Base-by-base conservation (phyloP, 2,797 vertebrate genomes). In the Eospalax fontanierii region DNA sequence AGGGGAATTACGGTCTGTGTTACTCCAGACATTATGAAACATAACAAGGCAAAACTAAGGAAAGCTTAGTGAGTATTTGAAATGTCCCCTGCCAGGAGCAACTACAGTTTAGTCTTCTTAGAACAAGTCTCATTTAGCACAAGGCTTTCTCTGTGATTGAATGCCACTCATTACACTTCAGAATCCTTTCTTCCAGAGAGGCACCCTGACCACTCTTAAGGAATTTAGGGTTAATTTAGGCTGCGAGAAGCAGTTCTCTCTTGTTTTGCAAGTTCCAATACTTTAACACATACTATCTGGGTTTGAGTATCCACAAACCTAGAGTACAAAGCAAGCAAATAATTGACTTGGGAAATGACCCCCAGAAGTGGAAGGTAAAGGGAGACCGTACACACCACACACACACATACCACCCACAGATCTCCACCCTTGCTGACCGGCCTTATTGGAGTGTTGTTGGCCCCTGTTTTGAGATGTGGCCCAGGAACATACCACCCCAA, bases 41-140 rank as follows among this genome's bases (percentile, higher is more conserved):
- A 89, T 89, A 91, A 96, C 10, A 14, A 92, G 93, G 89, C 95
- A 97, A 96, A 96, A 94, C 89, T 71, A 95, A 91, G 71, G 68
- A 97, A 88, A 93, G 95, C 93, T 92, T 92, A 95, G 81, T 93
- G 90, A 96, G 66, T 94, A 78, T 95, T 87, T 96, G 75, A 89
- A 97, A 96, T 94, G 85, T 90, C 87, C 95, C 91, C 94, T 91
- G 89, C 90, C 38, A 71, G 89, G 63, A 95, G 79, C 87, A 83
- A 91, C 66, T 91, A 70, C 73, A 95, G 88, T 84, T 95, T 95
- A 96, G 87, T 54, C 84, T 91, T 89, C 89, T 83, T 89, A 81
- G 86, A 97, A 82, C 30, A 96, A 83, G 92, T 84, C 70, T 96
- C 91, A 92, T 96, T 95, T 92, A 95, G 80, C 75, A 89, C 83